Evolutionary conservation across 2,797 vertebrate species (phyloP).

Genomic region (Propithecus perrieri): DNA sequence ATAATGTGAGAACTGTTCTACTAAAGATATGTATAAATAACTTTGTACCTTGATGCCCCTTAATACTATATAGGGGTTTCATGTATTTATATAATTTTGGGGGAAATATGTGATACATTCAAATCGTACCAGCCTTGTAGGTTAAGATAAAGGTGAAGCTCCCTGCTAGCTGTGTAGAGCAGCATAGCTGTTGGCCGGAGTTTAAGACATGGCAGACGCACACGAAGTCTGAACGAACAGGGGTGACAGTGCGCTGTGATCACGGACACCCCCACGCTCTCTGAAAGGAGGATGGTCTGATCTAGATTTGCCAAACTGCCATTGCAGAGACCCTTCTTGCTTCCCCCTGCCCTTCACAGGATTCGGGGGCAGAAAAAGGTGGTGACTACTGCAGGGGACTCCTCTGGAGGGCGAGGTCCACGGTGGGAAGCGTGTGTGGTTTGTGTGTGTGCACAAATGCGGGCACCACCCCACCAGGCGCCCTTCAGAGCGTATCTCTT

Average conservation of each 20-base stretch:
- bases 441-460: accelerated
- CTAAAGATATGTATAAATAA: background rate
- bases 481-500: background rate
- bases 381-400: background rate
- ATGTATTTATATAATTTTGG: background rate
- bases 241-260: background rate
- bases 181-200: background rate
- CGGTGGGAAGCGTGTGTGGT: background rate
- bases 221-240: background rate
- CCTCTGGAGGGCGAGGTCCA: background rate
- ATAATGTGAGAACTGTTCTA: background rate
- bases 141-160: background rate
- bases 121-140: background rate
- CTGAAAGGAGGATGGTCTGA: background rate
- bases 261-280: too few relatives aligned
- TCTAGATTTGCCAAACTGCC: background rate
- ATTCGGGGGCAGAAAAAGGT: background rate
- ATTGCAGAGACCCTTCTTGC: background rate
- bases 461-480: accelerated
- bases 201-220: background rate
- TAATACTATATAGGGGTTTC: background rate
- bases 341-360: background rate
- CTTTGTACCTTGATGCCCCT: background rate
- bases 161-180: background rate
- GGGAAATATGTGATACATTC: background rate